Base-by-base conservation (phyloP, 1,140 invertebrate genomes). In the Aphis gossypii region DNA sequence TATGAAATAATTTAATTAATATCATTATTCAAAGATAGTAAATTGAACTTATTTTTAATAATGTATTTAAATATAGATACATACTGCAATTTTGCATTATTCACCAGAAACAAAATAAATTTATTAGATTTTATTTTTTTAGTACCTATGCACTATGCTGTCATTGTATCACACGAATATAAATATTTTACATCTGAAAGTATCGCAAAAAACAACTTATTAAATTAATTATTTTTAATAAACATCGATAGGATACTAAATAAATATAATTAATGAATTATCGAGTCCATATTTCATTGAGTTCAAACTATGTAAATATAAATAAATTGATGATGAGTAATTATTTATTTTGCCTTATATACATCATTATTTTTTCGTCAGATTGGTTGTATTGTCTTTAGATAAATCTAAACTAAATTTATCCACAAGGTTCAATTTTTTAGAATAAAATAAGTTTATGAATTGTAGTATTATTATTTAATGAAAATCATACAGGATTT, bases 221-320 rank as follows among this genome's bases (percentile, higher is more conserved):
- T n/a, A 76, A n/a, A 18, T 68, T 11, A 68, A n/a, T n/a, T 76
- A n/a, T 76, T 76, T 76, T 18, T 76, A n/a, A 76, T 76, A 76
- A 76, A 76, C 30, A n/a, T 76, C 14, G 14, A 76, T 14, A 76
- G 60, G 60, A 76, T 76, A 76, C 60, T 18, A 14, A 60, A 60
- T 60, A 76, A 11, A 68, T 68, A 76, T 30, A 7, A 35, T n/a
- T n/a, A 76, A n/a, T 76, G n/a, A 76, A 35, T n/a, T n/a, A 76
- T n/a, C n/a, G 30, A 76, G 60, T 76, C n/a, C 60, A 76, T 76
- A 76, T 4, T 76, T n/a, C 60, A 76, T 18, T 0, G 30, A n/a
- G 60, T 76, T 76, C 14, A 76, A 76, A 76, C 60, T 76, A 76
- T 76, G 60, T 68, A n/a, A n/a, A n/a, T 76, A 76, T 76, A 76